Evolutionary conservation across 2,113 vertebrate species (phyloP), one percentile per base, ranked within the genome.

Genomic region (Tor tambroides): DNA sequence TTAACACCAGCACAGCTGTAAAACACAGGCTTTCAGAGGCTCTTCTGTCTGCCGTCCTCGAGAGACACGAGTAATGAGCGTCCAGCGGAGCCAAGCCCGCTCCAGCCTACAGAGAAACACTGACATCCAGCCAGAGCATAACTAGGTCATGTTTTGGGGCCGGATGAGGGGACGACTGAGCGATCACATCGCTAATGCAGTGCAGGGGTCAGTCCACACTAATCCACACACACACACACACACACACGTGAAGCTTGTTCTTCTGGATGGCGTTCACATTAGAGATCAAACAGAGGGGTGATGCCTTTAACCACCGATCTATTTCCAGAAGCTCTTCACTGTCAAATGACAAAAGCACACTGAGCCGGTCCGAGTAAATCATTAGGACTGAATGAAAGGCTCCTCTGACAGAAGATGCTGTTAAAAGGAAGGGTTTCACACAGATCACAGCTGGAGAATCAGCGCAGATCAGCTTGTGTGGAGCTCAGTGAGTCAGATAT

Each of bases 111-210:
- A 87, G 80, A 84, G 78, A 49, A 83, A 63, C 35, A 67, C 32
- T 49, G 30, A 81, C 46, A 79, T 59, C 79, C 59, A 83, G 69
- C 83, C 77, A 74, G 82, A 56, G 83, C 61, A 87, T 83, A 91
- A 88, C 80, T 85, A 83, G 89, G 89, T 90, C 89, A 90, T 71
- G 49, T 61, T 74, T 90, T 87, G 75, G 12, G 81, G 85, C 56
- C 46, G 63, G 85, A 67, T 83, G 79, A 89, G 56, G 75, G 63
- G 71, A 56, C 19, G 83, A 84, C 87, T 80, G 83, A 38, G n/a
- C 72, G 61, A 35, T 51, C 59, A 23, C 14, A 83, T 23, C 41
- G 32, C 63, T 56, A 75, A 80, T 75, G 75, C 80, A 83, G 1
- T 49, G 84, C 17, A 28, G 63, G 54, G 59, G 80, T 23, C 19